phyloP scores from a whole-genome alignment of 2,113 vertebrate species.

The Protobothrops flavoviridis region DNA sequence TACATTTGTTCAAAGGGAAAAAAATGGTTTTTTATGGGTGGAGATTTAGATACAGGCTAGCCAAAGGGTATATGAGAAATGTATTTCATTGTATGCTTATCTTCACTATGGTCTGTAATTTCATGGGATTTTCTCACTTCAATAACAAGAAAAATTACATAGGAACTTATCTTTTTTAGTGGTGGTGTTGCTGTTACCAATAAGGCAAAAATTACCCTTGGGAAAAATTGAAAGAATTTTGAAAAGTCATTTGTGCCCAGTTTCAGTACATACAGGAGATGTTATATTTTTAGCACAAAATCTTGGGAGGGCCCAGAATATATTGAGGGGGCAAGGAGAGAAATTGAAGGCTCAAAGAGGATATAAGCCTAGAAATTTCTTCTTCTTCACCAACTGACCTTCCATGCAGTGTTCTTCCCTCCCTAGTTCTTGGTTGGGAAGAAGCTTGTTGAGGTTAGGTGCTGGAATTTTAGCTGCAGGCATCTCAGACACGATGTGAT shows the following conservation, averaged over 20 bases:
- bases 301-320: not conserved
- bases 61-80: not conserved
- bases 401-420: conserved; percentile 16
- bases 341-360: not conserved
- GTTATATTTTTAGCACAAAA: not conserved
- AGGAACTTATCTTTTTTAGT: not conserved
- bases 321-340: not conserved
- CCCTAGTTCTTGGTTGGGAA: conserved; percentile 42
- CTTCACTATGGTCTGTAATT: not conserved
- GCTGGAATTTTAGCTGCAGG: conserved; percentile 71
- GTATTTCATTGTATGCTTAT: not conserved
- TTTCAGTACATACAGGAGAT: not conserved
- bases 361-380: not conserved
- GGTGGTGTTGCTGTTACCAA: not conserved
- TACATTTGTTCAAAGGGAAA: not conserved
- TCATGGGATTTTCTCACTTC: not conserved
- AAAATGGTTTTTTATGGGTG: not conserved
- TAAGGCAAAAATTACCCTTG: not conserved
- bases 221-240: not conserved
- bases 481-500: conserved; percentile 59
- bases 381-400: conserved; percentile 28
- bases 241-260: not conserved
- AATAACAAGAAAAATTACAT: not conserved
- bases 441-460: conserved; percentile 65
- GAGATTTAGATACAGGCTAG: not conserved